Percentiles rank a stretch among this genome's conserved stretches.
Evolutionary conservation across 2,888 invertebrate genomes (phyloP).

Genomic region (Erannis defoliaria): DNA sequence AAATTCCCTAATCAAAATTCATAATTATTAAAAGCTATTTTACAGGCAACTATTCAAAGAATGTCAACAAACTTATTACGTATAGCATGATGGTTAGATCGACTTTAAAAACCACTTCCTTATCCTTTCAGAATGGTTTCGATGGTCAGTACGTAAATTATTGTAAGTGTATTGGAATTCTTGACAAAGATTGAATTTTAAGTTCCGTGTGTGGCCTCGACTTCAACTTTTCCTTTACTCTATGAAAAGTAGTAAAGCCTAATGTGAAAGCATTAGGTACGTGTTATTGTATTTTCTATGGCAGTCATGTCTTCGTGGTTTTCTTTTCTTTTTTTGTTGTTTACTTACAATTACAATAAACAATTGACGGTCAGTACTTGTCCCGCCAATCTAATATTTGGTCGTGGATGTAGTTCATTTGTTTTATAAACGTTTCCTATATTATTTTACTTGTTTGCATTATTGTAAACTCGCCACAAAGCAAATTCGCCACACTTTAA

Average conservation of each 20-base stretch:
- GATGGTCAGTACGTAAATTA: not conserved
- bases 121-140: not conserved
- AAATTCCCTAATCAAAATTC: too few relatives aligned
- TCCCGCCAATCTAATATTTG: too few relatives aligned
- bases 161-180: not conserved
- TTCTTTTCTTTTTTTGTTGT: not conserved
- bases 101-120: not conserved
- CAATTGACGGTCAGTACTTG: too few relatives aligned
- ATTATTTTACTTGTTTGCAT: too few relatives aligned
- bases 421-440: too few relatives aligned
- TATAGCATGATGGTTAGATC: not conserved
- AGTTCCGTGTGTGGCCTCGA: slow-evolving; percentile 1
- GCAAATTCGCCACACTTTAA: too few relatives aligned
- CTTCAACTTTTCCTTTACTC: not conserved
- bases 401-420: too few relatives aligned
- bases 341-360: not conserved
- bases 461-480: too few relatives aligned
- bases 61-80: not conserved
- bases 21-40: too few relatives aligned
- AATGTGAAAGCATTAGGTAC: slow-evolving; percentile 2
- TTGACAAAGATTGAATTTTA: not conserved
- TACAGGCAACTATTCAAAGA: slow-evolving; percentile 3
- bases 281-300: too few relatives aligned
- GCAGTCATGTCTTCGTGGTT: not conserved
- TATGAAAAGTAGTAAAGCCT: not conserved